Evolutionary conservation across 2,113 vertebrate genomes (phyloP), one percentile per base, ranked within the genome.

Genomic region (Sarotherodon lohbergeri): DNA sequence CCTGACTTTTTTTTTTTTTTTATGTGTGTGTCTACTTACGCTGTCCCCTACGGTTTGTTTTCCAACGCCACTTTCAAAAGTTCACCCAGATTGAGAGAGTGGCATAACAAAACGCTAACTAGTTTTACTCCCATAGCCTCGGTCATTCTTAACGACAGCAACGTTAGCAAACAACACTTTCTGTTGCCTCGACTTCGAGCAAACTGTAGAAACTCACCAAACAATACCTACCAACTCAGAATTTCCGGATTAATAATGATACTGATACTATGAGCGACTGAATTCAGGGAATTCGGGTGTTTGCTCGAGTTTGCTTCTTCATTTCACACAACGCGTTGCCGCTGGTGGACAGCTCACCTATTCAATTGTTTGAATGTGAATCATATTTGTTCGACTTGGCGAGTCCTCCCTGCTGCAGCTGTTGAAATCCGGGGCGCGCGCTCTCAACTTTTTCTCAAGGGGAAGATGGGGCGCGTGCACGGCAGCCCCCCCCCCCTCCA

Each of bases 341-440:
- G 82, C 57, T 73, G 84, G 59, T 7, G 63, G 55, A 48, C 88
- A 87, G 90, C 93, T 95, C 94, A 92, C 92, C 93, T 94, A 90
- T 55, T 91, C 86, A 86, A 90, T 89, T 93, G 94, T 95, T 90
- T 94, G 92, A 86, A 63, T 76, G 89, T 88, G 93, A 91, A 90
- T 93, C 89, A 92, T 94, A 87, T 94, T 88, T 85, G 93, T 90
- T 95, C 88, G 85, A 91, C 93, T 96, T 94, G 80, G 86, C 85
- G 93, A 90, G 86, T 95, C 94, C 91, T 95, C 94, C 92, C 93
- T 88, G 93, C 71, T 96, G 96, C 96, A 97, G 96, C 96, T 97
- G 96, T 96, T 96, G 95, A 93, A 46, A 80, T 89, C 92, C 36
- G 89, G 79, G 4, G 94, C 94, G 95, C 95, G 95, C 34, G 5